These are phyloP conservation scores for Falco concolor DNA, from an alignment of 2,797 vertebrate species.

Conservation along the genomic window DNA sequence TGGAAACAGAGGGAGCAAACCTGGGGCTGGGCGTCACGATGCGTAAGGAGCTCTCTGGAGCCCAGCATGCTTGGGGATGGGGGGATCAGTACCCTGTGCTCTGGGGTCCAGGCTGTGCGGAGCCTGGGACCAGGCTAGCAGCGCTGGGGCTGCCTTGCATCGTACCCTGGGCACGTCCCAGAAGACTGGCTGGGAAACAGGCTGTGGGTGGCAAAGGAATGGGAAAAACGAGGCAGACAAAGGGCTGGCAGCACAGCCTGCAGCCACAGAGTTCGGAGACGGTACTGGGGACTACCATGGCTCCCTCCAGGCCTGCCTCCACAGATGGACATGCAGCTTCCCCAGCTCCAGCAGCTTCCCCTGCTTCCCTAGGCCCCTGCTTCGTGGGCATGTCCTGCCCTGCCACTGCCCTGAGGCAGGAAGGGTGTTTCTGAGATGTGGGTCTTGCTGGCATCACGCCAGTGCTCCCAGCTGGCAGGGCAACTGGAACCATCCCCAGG, in stretches of 20 bases:
- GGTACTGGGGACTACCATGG: not conserved
- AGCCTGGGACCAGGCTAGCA: not conserved
- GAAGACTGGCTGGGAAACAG: not conserved
- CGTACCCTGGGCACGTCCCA: not conserved
- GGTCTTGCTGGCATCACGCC: not conserved
- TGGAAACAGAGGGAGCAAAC: not conserved
- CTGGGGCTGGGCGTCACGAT: accelerated
- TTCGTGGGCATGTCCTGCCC: not conserved
- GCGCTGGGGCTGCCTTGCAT: not conserved
- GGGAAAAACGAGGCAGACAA: not conserved
- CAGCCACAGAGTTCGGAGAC: not conserved
- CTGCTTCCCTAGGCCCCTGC: too few species aligned
- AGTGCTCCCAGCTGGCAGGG: accelerated
- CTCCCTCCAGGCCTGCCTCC: not conserved
- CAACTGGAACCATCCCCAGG: not conserved
- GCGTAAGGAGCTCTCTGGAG: not conserved
- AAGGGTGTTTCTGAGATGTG: not conserved
- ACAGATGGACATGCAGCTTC: not conserved
- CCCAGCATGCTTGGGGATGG: accelerated
- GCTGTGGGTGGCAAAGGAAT: not conserved
- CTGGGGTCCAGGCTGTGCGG: not conserved
- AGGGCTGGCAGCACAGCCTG: not conserved
- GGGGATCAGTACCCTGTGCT: not conserved
- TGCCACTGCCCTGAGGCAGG: not conserved
- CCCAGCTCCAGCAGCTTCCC: not conserved